phyloP scores from a whole-genome alignment of 2,113 vertebrate species.

The Laticauda colubrina region DNA sequence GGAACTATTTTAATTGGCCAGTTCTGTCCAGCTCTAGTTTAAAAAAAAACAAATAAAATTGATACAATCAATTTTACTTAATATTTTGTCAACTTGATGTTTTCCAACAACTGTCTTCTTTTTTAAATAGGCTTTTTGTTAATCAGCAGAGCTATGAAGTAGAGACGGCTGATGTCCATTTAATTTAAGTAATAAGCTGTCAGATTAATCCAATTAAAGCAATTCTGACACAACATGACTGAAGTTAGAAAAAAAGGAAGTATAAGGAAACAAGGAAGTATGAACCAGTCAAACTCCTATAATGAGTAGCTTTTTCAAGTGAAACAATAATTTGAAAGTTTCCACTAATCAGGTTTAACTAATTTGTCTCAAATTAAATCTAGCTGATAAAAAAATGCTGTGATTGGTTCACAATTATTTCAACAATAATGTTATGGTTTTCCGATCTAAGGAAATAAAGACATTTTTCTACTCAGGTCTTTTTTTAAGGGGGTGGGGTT shows the following conservation, averaged over 20 bases:
- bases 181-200: constrained; percentile 25
- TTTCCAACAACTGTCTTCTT: neutral
- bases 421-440: neutral
- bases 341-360: neutral
- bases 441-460: neutral
- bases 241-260: constrained; percentile 13
- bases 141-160: constrained; percentile 21
- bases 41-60: neutral
- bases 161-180: neutral
- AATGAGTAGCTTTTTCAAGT: neutral
- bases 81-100: constrained; percentile 1
- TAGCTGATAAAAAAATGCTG: neutral
- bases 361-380: neutral
- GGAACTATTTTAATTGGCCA: constrained; percentile 17
- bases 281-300: neutral
- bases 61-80: constrained; percentile 2
- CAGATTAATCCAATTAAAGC: constrained; percentile 23
- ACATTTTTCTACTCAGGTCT: too few species aligned
- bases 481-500: neutral
- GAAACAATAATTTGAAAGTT: neutral
- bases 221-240: constrained; percentile 3
- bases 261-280: neutral
- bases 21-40: neutral
- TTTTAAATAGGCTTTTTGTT: constrained; percentile 13
- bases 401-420: neutral